Base-by-base conservation (phyloP, 2,113 vertebrate species). In the Tetrao urogallus region DNA sequence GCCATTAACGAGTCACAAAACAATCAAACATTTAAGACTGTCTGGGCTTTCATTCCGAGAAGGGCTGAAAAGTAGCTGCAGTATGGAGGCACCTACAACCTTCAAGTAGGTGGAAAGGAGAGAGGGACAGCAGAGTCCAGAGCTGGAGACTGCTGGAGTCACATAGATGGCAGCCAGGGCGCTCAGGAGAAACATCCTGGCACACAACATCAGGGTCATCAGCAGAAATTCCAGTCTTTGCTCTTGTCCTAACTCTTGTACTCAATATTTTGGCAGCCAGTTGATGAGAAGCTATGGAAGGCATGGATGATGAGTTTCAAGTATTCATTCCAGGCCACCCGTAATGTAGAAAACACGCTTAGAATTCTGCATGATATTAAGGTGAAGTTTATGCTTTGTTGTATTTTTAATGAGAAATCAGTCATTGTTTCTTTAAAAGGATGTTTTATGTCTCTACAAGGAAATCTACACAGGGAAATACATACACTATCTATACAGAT, bases 11-110 rank as follows among this genome's bases (percentile, higher is more conserved):
- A 92, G 71, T 78, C 65, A 69, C 71, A 86, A 90, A 96, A 90
- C 47, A 91, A 79, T 94, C 82, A 85, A 95, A 94, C 45, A 75
- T 90, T 93, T 89, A 92, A 89, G 87, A 47, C 19, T 84, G n/a
- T 16, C 77, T 70, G 60, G 32, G 42, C 77, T 92, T 92, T 88
- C 52, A 56, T 70, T 91, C 54, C 61, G 63, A 58, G 28, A 20
- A 75, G 40, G 52, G 74, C 43, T 85, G 71, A 86, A 94, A 84
- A 67, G 78, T 69, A 80, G 72, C 72, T 93, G 66, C 45, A 64
- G 32, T 60, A 87, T 27, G 67, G 76, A 92, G 72, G 52, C 66
- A 19, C 56, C 69, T 15, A 17, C 45, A 69, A 2, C 40, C 67
- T 95, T 56, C 36, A 43, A 30, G 32, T 38, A 24, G 16, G 28